phyloP scores from a whole-genome alignment of 2,113 vertebrate genomes.

The Colius striatus region DNA sequence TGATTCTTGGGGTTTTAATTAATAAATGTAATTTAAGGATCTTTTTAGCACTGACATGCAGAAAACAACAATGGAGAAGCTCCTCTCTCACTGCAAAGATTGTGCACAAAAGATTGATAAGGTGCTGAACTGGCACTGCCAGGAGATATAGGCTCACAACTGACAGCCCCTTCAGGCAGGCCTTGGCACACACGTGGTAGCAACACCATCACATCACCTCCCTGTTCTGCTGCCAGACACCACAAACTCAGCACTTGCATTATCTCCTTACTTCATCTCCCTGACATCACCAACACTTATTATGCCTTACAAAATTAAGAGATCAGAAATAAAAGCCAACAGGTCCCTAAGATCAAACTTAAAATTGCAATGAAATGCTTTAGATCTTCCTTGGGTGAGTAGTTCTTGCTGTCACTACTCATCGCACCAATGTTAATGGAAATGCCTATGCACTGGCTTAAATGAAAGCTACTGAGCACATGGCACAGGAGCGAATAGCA shows the following conservation, averaged over 20 bases:
- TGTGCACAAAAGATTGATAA: background rate
- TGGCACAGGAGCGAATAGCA: rapidly evolving
- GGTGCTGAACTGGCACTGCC: background rate
- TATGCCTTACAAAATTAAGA: background rate
- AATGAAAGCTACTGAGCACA: background rate
- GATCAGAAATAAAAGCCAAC: background rate
- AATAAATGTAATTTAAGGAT: background rate
- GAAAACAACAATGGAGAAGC: background rate
- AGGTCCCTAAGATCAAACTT: background rate
- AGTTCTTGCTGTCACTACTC: background rate
- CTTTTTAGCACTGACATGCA: background rate
- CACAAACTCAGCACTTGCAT: background rate
- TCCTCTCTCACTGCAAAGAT: background rate
- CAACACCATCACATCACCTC: background rate
- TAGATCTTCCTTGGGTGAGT: background rate
- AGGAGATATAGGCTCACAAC: rapidly evolving
- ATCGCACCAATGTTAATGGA: background rate
- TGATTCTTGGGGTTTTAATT: background rate
- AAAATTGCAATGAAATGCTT: background rate
- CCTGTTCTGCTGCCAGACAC: background rate
- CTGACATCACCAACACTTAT: background rate
- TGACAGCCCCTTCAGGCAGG: background rate
- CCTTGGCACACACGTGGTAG: background rate
- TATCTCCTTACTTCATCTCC: background rate
- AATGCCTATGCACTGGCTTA: background rate